A percentile compares a stretch with the other conserved stretches of the same genome.
Conservation (phyloP, 2,888 invertebrate species). For the Melanostoma scalare region DNA sequence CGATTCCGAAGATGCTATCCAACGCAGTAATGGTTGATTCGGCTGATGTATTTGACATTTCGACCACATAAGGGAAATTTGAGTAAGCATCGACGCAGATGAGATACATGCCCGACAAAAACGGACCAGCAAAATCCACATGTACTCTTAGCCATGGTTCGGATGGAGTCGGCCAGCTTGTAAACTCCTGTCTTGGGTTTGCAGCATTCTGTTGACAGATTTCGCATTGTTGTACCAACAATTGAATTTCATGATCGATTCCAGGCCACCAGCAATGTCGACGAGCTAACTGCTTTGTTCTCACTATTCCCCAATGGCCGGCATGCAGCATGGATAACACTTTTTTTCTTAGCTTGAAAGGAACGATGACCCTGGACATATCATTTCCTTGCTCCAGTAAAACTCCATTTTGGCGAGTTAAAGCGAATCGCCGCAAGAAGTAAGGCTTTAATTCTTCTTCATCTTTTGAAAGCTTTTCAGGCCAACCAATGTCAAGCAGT, state of each 20-base stretch:
- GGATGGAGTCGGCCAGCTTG: conserved; percentile 3
- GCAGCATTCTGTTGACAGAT: neutral
- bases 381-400: conserved; percentile 17
- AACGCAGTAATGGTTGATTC: conserved; percentile 4
- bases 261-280: conserved; percentile 16
- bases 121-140: conserved; percentile 34
- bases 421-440: conserved; percentile 15
- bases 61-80: conserved; percentile 44
- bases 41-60: conserved; percentile 23
- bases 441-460: conserved; percentile 21
- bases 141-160: conserved; percentile 16
- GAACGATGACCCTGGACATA: conserved; percentile 26
- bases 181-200: neutral
- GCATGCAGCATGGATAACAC: conserved; percentile 15
- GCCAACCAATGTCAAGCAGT: conserved; percentile 33
- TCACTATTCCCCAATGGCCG: conserved; percentile 25
- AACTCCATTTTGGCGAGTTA: conserved; percentile 21
- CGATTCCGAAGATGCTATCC: conserved; percentile 2
- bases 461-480: conserved; percentile 2
- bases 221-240: neutral
- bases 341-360: neutral
- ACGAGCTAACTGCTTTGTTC: conserved; percentile 4
- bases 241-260: conserved; percentile 8
- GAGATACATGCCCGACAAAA: conserved; percentile 34
- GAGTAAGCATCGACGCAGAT: conserved; percentile 46